Conservation (phyloP, 2,113 vertebrate species). For the Salvelinus sp. region DNA sequence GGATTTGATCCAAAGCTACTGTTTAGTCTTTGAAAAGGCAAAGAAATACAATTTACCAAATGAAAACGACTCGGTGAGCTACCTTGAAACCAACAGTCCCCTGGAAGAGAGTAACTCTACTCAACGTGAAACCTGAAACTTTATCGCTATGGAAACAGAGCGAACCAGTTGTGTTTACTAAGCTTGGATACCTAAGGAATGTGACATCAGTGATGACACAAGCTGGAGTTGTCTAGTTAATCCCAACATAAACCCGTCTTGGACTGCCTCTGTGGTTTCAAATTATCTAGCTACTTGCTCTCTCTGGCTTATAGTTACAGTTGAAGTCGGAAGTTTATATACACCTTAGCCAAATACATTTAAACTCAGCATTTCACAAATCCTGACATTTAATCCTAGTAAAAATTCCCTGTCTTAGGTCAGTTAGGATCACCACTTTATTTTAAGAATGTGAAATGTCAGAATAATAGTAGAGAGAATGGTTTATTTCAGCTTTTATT, state of each 20-base stretch:
- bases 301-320: too few relatives aligned
- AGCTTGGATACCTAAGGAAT: slow-evolving; percentile 30
- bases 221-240: background rate
- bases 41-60: slow-evolving; percentile 17
- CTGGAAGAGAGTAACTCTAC: background rate
- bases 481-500: too few relatives aligned
- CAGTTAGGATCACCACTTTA: too few relatives aligned
- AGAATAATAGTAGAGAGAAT: too few relatives aligned
- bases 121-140: slow-evolving; percentile 28
- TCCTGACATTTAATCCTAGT: too few relatives aligned
- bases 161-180: slow-evolving; percentile 27
- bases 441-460: too few relatives aligned
- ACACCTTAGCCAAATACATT: too few relatives aligned
- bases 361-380: too few relatives aligned
- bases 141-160: slow-evolving; percentile 33
- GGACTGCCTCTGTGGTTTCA: slow-evolving; percentile 16
- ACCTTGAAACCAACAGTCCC: slow-evolving; percentile 2
- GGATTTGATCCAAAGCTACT: slow-evolving; percentile 22
- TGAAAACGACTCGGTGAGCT: slow-evolving; percentile 15
- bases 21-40: background rate
- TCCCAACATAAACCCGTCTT: slow-evolving; percentile 14
- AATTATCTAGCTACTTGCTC: too few relatives aligned
- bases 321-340: too few relatives aligned
- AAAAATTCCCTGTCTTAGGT: too few relatives aligned
- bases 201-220: slow-evolving; percentile 16